Base-by-base conservation (phyloP, 2,113 vertebrate genomes). In the Phycodurus eques region DNA sequence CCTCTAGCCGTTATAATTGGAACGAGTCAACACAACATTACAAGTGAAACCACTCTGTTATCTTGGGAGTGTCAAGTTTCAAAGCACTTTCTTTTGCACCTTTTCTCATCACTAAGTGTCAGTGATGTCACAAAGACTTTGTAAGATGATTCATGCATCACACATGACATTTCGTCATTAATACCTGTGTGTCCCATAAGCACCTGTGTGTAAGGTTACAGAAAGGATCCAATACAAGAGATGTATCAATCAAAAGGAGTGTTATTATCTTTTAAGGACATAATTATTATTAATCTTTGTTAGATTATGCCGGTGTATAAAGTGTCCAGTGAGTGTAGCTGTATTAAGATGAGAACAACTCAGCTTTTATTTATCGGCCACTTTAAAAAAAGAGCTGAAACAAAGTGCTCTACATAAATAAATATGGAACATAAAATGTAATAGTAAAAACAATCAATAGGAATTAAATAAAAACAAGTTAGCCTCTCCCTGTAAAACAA, bases 11-110 rank as follows among this genome's bases (percentile, higher is more conserved):
- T 66, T 42, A 42, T 27, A 73, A 49, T 10, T 39, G 47, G 54
- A 83, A 72, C n/a, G 61, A 53, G 39, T n/a, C 51, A n/a, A 49
- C 47, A 85, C 71, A 73, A 67, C 49, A 53, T 51, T 22, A 73
- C 31, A 57, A 27, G 56, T 64, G 80, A 87, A 85, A 86, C 84
- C 59, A 61, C 44, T 73, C 61, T 14, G 68, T 2, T 42, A 42
- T 44, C 20, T 11, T 12, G 35, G 11, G 39, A 44, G 66, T 72
- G 77, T 83, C 56, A 22, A 20, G 17, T 54, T 67, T 65, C 39
- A 9, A 65, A n/a, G 47, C 20, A 79, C 33, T 71, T 59, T 46
- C 53, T 54, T 35, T 53, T 70, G 51, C 15, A 31, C 43, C 59
- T 51, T 63, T 4, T 65, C 22, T 67, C n/a, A 51, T 67, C 59